Evolutionary conservation across 2,888 invertebrate species (phyloP).

Genomic region (Drosophila longiperda): DNA sequence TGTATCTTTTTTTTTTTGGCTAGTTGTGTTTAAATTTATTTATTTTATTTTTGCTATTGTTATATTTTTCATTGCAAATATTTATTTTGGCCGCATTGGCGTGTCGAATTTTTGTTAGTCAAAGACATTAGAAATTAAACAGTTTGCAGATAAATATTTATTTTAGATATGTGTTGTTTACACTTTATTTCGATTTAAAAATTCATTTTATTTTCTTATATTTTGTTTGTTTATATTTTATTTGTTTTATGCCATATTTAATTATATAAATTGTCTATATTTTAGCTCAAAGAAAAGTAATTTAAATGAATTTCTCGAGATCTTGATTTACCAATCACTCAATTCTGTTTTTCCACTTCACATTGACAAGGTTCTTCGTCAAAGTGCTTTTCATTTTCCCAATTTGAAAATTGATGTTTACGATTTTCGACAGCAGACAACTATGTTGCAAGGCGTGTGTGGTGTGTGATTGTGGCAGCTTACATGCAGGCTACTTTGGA

Average conservation of each 20-base stretch:
- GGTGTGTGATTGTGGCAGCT: slow-evolving; percentile 26
- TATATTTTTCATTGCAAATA: slow-evolving; percentile 47
- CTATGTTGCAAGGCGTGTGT: slow-evolving; percentile 45
- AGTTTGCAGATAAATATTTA: slow-evolving; percentile 26
- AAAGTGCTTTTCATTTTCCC: slow-evolving; percentile 51
- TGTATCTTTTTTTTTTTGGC: slow-evolving; percentile 24
- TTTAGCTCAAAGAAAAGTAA: neutral
- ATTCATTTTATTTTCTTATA: neutral
- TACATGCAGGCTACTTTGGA: slow-evolving; percentile 6
- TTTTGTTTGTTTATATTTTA: neutral
- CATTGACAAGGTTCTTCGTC: slow-evolving; percentile 37
- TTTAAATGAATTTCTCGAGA: slow-evolving; percentile 10
- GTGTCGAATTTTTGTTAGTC: slow-evolving; percentile 16
- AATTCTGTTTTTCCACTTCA: slow-evolving; percentile 36
- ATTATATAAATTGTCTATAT: neutral
- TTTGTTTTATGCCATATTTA: neutral
- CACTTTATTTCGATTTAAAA: neutral
- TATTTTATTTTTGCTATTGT: slow-evolving; percentile 25
- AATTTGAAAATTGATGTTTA: slow-evolving; percentile 41
- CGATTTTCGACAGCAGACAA: slow-evolving; percentile 27
- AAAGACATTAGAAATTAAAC: slow-evolving; percentile 19
- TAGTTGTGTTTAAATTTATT: slow-evolving; percentile 6
- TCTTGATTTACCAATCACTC: slow-evolving; percentile 26
- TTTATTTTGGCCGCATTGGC: slow-evolving; percentile 37
- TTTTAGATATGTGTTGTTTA: neutral